A percentile compares a stretch with the other conserved stretches of the same genome.
Evolutionary conservation across 2,113 vertebrate genomes (phyloP).

Genomic region (Syrrhaptes paradoxus): DNA sequence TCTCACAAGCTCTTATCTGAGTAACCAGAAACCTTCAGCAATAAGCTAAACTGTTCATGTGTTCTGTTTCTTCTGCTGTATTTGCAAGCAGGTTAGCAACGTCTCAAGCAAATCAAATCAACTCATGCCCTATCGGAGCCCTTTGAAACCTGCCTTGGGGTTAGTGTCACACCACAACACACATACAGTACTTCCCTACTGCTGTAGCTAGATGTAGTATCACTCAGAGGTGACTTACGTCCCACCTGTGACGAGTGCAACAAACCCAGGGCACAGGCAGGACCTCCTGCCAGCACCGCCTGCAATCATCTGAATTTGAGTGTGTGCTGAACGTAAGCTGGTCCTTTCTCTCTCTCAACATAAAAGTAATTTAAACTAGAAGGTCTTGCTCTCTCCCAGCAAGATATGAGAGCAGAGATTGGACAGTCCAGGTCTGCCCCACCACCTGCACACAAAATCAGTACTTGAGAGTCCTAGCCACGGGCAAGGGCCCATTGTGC

Average conservation of each 20-base stretch:
- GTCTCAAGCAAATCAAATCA: background rate
- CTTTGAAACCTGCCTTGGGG: background rate
- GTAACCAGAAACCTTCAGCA: background rate
- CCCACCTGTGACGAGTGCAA: background rate
- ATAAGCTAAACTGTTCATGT: background rate
- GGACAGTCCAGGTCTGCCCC: background rate
- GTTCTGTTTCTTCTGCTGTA: background rate
- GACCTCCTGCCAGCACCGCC: background rate
- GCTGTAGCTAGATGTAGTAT: background rate
- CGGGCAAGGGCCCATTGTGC: background rate
- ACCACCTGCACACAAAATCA: background rate
- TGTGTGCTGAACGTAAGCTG: rapidly evolving
- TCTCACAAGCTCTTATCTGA: background rate
- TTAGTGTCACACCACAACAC: background rate
- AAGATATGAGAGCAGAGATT: background rate
- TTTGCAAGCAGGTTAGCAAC: background rate
- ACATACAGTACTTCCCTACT: background rate
- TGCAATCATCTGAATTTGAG: background rate
- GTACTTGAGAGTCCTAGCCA: background rate
- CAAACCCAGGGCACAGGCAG: background rate
- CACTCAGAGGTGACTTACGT: background rate
- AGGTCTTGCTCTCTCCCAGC: background rate
- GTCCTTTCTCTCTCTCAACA: background rate
- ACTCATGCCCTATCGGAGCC: background rate
- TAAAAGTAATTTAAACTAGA: background rate